phyloP scores from a whole-genome alignment of 1,140 invertebrate species.

The Meloidogyne floridensis region DNA sequence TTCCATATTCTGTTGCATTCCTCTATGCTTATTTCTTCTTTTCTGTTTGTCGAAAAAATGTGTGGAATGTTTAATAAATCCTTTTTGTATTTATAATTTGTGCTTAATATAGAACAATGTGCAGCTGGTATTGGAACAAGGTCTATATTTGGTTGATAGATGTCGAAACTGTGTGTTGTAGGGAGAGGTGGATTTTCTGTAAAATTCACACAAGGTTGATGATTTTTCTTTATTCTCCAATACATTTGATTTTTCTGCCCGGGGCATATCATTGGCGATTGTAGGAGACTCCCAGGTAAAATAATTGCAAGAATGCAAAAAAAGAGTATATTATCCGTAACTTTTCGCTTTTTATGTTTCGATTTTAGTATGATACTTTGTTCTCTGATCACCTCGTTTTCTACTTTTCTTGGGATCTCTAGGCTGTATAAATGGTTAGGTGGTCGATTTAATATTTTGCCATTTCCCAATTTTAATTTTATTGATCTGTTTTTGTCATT shows the following conservation, averaged over 20 bases:
- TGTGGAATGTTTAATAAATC: neutral
- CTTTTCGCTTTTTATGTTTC: neutral
- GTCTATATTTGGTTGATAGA: neutral
- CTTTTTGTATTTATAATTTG: neutral
- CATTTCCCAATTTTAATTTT: neutral
- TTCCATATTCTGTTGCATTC: neutral
- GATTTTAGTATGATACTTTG: neutral
- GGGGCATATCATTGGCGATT: neutral
- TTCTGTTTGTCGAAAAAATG: neutral
- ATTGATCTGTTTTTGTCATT: neutral
- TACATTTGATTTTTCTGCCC: neutral
- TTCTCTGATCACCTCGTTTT: neutral
- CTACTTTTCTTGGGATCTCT: neutral
- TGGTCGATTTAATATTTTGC: neutral
- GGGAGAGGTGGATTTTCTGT: neutral
- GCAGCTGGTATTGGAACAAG: neutral
- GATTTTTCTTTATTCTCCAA: slow-evolving; percentile 14
- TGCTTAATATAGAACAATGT: neutral
- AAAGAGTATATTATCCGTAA: neutral
- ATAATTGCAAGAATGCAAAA: neutral
- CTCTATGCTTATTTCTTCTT: neutral
- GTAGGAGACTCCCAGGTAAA: neutral
- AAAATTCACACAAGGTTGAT: neutral
- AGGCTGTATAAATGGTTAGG: neutral
- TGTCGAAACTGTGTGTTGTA: neutral